A percentile compares a stretch with the other conserved stretches of the same genome.
Evolutionary conservation across 1,140 invertebrate species (phyloP).

Genomic region (Idris sp.): DNA sequence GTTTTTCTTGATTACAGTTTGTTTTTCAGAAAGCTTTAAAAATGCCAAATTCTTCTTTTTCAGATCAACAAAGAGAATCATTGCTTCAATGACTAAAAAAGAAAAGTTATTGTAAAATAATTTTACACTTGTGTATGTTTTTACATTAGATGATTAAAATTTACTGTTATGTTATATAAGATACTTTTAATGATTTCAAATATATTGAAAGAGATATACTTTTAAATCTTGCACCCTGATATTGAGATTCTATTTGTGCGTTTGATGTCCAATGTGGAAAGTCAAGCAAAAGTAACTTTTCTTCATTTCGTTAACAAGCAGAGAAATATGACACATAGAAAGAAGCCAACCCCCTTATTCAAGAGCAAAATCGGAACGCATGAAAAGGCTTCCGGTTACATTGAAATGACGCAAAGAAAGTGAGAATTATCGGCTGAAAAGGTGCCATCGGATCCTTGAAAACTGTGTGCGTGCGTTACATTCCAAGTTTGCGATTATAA

Average conservation of each 20-base stretch:
- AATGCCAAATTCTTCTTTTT: too few relatives aligned
- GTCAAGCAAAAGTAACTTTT: slow-evolving; percentile 33
- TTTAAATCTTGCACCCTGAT: background rate
- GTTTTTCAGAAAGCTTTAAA: too few relatives aligned
- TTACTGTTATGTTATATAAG: too few relatives aligned
- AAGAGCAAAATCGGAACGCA: slow-evolving; percentile 66
- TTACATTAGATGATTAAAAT: too few relatives aligned
- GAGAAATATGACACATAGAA: slow-evolving; percentile 34
- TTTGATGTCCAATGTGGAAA: slow-evolving; percentile 5
- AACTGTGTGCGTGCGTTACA: slow-evolving; percentile 32
- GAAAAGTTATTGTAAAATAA: too few relatives aligned
- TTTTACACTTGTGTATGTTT: too few relatives aligned
- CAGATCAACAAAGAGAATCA: too few relatives aligned
- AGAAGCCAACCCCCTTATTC: slow-evolving; percentile 53
- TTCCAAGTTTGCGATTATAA: slow-evolving; percentile 65
- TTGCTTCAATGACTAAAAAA: too few relatives aligned
- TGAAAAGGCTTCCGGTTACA: slow-evolving; percentile 74
- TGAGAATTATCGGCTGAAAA: slow-evolving; percentile 70
- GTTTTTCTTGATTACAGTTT: too few relatives aligned
- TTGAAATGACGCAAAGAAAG: slow-evolving; percentile 69
- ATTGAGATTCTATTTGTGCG: slow-evolving; percentile 9
- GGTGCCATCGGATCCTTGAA: slow-evolving; percentile 46
- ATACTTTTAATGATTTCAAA: too few relatives aligned
- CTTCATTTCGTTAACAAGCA: slow-evolving; percentile 32
- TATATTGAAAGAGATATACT: too few relatives aligned